Evolutionary conservation across 2,888 invertebrate species (phyloP).

Genomic region (Diaprepes abbreviatus): DNA sequence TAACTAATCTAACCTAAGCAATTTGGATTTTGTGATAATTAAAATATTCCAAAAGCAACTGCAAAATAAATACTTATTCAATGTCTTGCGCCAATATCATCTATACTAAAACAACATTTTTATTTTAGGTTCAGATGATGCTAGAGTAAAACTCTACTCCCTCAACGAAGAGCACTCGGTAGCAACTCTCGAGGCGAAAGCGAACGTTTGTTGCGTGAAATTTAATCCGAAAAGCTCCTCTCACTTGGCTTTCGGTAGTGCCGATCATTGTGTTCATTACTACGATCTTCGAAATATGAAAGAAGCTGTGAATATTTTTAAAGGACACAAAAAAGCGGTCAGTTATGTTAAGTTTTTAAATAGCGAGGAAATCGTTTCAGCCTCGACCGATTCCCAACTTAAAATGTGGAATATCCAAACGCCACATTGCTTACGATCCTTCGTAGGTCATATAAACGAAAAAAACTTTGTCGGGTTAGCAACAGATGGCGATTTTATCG

Average conservation of each 20-base stretch:
- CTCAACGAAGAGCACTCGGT: conserved; percentile 89
- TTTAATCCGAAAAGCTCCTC: conserved; percentile 88
- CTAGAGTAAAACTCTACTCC: conserved; percentile 93
- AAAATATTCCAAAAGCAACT: too few relatives aligned
- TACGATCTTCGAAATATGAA: conserved; percentile 91
- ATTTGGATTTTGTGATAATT: too few relatives aligned
- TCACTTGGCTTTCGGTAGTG: conserved; percentile 95
- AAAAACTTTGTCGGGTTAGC: conserved; percentile 96
- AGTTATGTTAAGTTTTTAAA: conserved; percentile 94
- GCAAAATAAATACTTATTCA: too few relatives aligned
- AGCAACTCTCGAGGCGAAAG: conserved; percentile 91
- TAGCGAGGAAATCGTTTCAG: conserved; percentile 88
- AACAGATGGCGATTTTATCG: conserved; percentile 92
- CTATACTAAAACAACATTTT: too few relatives aligned
- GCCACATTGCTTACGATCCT: conserved; percentile 85
- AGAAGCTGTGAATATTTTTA: conserved; percentile 85
- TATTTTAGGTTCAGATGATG: conserved; percentile 82
- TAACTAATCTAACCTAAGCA: too few relatives aligned
- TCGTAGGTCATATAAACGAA: conserved; percentile 93
- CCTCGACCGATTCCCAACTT: conserved; percentile 91
- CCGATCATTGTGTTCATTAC: conserved; percentile 96
- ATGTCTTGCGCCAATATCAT: too few relatives aligned
- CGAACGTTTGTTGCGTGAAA: conserved; percentile 96
- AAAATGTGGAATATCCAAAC: conserved; percentile 91
- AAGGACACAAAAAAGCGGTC: conserved; percentile 91